phyloP scores from a whole-genome alignment of 2,888 invertebrate species.

The Lycophotia porphyrea region DNA sequence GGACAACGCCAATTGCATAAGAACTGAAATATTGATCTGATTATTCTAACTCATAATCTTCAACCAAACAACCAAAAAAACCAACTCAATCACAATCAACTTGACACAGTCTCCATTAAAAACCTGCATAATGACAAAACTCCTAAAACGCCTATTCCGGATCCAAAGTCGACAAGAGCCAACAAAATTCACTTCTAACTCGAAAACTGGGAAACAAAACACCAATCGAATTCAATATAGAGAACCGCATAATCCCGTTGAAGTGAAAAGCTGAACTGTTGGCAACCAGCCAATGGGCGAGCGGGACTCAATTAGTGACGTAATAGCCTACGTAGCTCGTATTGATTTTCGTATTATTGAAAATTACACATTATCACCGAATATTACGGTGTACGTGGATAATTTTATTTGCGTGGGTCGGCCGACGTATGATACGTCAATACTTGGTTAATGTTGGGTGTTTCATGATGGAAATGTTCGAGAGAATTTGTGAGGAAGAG shows the following conservation, averaged over 20 bases:
- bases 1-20: background rate
- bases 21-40: background rate
- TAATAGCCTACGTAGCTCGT: constrained; percentile 73
- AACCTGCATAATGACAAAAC: constrained; percentile 1
- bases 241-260: constrained; percentile 77
- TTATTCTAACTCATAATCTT: background rate
- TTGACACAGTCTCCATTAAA: background rate
- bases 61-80: background rate
- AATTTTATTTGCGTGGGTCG: constrained; percentile 47
- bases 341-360: constrained; percentile 73
- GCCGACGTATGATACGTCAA: constrained; percentile 22
- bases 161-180: constrained; percentile 37
- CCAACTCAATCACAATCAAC: background rate
- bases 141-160: constrained; percentile 35
- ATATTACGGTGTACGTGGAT: constrained; percentile 47
- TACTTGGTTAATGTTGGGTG: background rate
- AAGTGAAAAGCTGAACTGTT: constrained; percentile 79
- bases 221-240: constrained; percentile 66
- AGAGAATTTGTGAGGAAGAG: background rate
- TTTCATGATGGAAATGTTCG: constrained; percentile 1
- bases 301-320: constrained; percentile 80
- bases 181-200: constrained; percentile 57
- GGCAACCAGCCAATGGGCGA: constrained; percentile 72
- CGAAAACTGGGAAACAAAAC: constrained; percentile 63
- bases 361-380: constrained; percentile 65